These are phyloP conservation scores for Penaeus indicus DNA, from an alignment of 1,140 invertebrate genomes.

Conservation along the genomic window DNA sequence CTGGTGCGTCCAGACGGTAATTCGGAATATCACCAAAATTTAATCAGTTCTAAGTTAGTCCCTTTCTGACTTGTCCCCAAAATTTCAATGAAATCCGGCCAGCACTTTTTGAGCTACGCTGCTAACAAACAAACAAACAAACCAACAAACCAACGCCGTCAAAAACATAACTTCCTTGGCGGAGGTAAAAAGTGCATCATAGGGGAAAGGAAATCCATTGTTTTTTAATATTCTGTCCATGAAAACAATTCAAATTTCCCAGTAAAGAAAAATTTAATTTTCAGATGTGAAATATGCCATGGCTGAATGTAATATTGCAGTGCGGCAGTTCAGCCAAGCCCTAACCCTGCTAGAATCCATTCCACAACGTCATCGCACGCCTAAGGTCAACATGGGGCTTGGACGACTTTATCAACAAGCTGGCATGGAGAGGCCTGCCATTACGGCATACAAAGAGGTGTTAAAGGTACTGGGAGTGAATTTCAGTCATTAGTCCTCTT, in stretches of 20 bases:
- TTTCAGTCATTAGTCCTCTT: neutral
- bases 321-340: slow-evolving; percentile 78
- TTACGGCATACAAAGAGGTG: slow-evolving; percentile 82
- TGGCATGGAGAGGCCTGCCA: slow-evolving; percentile 81
- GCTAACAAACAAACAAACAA: no score
- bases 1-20: no score
- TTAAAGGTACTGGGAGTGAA: slow-evolving; percentile 70
- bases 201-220: no score
- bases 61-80: no score
- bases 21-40: no score
- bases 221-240: no score
- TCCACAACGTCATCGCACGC: slow-evolving; percentile 78
- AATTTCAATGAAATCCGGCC: no score
- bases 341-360: slow-evolving; percentile 79
- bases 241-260: neutral
- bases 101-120: no score
- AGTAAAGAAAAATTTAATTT: slow-evolving; percentile 65
- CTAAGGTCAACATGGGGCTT: slow-evolving; percentile 81
- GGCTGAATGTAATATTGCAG: slow-evolving; percentile 78
- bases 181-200: no score
- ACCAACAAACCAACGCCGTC: no score
- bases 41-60: no score
- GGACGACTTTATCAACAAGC: slow-evolving; percentile 80
- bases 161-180: no score
- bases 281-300: slow-evolving; percentile 84